phyloP scores from a whole-genome alignment of 2,888 invertebrate genomes.

The Lacanobia wlatinum region DNA sequence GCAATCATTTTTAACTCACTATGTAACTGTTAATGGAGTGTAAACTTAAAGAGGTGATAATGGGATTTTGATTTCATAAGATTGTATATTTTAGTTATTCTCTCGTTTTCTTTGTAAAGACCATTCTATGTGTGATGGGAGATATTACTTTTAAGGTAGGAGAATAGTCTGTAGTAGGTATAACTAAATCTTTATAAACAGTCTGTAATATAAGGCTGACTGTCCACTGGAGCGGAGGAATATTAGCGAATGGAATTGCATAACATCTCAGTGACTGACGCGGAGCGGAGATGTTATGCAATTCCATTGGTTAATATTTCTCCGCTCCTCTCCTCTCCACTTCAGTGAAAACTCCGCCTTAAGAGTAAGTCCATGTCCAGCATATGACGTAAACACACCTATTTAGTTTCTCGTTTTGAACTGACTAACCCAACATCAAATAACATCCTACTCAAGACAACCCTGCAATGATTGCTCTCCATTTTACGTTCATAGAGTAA shows the following conservation, averaged over 20 bases:
- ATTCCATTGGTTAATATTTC: no score
- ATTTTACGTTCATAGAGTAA: constrained; percentile 32
- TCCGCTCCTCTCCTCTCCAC: no score
- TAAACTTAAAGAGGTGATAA: constrained; percentile 7
- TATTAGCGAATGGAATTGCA: no score
- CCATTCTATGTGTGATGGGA: not conserved
- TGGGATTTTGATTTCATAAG: constrained; percentile 1
- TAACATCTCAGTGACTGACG: no score
- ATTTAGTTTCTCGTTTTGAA: constrained; percentile 13
- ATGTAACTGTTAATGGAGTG: constrained; percentile 36
- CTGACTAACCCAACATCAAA: constrained; percentile 31
- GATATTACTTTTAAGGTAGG: not conserved
- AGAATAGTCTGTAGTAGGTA: not conserved
- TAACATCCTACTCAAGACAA: constrained; percentile 30
- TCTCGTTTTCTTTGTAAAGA: not conserved
- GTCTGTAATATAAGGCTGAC: no score
- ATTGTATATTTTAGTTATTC: not conserved
- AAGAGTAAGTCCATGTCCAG: not conserved
- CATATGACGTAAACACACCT: not conserved
- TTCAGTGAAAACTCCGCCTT: no score
- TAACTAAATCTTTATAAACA: no score
- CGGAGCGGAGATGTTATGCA: no score
- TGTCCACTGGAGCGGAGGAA: no score
- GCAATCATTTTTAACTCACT: constrained; percentile 52
- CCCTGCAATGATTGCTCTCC: constrained; percentile 29